Base-by-base conservation (phyloP, 2,888 invertebrate species). In the Parapristionchus giblindavisi region DNA sequence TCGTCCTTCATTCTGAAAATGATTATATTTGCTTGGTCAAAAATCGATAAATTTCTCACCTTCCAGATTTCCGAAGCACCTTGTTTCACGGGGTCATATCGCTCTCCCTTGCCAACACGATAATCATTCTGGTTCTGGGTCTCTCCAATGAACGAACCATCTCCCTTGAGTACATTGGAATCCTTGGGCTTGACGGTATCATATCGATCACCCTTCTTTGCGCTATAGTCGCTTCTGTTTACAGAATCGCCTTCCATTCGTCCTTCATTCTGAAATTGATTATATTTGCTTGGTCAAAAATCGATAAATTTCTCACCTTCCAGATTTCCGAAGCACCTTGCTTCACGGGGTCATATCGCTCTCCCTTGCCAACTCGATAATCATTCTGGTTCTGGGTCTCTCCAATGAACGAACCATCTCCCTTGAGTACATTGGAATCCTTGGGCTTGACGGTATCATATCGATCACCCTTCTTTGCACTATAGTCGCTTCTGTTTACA, bases 271-370 rank as follows among this genome's bases (percentile, higher is more conserved):
- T 43, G 43, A 17, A 43, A 43, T n/a, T n/a, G n/a, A n/a, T n/a
- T 43, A 43, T 43, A 14, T 14, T 43, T 43, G 43, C 8, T 43
- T 43, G 43, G 43, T 43, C 11, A 43, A 17, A 43, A 14, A 14
- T 17, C 8, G 43, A 43, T 8, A 8, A 43, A 43, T 14, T 43
- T 14, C 43, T 43, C 8, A 43, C 43, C 43, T 43, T 43, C 43
- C 43, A 43, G 36, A 77, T 75, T 51, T 81, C 73, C 40, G 80
- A 80, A 58, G 81, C 83, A 21, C 58, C 27, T 3, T 81, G 82
- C 27, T 70, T 51, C 61, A 52, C 75, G 21, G 72, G 54, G 17
- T 78, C 77, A n/a, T 73, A 76, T 1, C 83, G 75, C 40, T 81
- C 81, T 14, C 81, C 81, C 38, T 43, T 24, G 36, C 61, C 56